Evolutionary conservation across 2,113 vertebrate genomes (phyloP).

Genomic region (Hippocampus comes): DNA sequence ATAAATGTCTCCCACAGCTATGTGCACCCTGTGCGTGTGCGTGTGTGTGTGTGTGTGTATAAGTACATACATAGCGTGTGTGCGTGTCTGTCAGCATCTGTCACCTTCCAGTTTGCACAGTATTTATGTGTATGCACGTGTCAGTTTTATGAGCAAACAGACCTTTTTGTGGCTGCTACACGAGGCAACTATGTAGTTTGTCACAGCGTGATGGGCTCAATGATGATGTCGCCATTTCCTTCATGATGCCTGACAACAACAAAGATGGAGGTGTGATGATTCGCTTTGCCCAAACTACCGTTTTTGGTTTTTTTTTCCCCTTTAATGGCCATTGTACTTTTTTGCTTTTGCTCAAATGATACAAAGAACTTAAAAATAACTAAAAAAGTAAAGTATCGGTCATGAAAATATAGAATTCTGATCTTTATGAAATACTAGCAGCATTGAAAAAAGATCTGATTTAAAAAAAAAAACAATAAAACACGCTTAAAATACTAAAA

Average conservation of each 20-base stretch:
- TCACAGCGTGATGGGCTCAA: background rate
- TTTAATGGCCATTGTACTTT: no score
- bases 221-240: background rate
- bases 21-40: slow-evolving; percentile 11
- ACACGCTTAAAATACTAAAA: no score
- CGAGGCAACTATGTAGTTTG: background rate
- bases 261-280: background rate
- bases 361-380: no score
- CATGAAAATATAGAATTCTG: no score
- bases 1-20: slow-evolving; percentile 38
- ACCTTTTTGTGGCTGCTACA: background rate
- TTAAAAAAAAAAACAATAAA: no score
- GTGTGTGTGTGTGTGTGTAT: background rate
- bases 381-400: no score
- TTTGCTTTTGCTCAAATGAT: no score
- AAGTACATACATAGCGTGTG: background rate
- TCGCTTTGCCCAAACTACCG: background rate
- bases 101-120: slow-evolving; percentile 3
- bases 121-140: slow-evolving; percentile 13
- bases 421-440: no score
- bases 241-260: background rate
- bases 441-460: no score
- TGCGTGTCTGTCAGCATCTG: background rate
- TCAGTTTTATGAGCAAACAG: background rate
- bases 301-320: no score